Conservation (phyloP, 2,888 invertebrate genomes). For the Thereva unica region DNA sequence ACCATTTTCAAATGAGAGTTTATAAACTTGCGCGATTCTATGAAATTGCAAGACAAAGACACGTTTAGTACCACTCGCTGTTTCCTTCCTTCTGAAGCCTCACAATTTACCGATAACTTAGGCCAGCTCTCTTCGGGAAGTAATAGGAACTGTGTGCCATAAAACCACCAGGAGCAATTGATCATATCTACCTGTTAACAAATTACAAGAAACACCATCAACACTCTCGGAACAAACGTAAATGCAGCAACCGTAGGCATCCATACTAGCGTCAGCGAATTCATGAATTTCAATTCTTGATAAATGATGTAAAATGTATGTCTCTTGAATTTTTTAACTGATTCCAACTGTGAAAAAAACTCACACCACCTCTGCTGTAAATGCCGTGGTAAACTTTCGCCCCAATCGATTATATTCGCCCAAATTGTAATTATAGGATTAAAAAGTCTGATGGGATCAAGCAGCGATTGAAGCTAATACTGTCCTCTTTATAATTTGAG, state of each 20-base stretch:
- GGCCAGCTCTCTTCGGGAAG: too few relatives aligned
- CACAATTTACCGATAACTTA: too few relatives aligned
- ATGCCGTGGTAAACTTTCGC: not conserved
- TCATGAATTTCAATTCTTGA: constrained; percentile 25
- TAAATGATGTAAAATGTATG: not conserved
- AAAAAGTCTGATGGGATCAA: too few relatives aligned
- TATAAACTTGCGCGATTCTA: not conserved
- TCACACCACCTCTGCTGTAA: not conserved
- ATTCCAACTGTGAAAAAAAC: not conserved
- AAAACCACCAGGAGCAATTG: constrained; percentile 17
- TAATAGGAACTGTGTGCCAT: constrained; percentile 7
- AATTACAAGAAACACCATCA: not conserved
- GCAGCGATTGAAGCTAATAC: too few relatives aligned
- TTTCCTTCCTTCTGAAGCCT: not conserved
- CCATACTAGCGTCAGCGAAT: constrained; percentile 36
- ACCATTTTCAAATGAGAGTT: not conserved
- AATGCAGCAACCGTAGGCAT: constrained; percentile 26
- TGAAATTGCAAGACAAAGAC: not conserved
- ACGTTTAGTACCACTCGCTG: not conserved
- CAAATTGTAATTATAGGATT: too few relatives aligned
- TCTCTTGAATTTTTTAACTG: not conserved
- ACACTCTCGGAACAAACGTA: constrained; percentile 4
- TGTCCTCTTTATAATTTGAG: too few relatives aligned
- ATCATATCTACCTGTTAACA: constrained; percentile 12
- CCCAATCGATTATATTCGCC: not conserved